These are phyloP conservation scores for Brachypalpus laphriformis DNA, from an alignment of 2,888 invertebrate species.

Conservation along the genomic window DNA sequence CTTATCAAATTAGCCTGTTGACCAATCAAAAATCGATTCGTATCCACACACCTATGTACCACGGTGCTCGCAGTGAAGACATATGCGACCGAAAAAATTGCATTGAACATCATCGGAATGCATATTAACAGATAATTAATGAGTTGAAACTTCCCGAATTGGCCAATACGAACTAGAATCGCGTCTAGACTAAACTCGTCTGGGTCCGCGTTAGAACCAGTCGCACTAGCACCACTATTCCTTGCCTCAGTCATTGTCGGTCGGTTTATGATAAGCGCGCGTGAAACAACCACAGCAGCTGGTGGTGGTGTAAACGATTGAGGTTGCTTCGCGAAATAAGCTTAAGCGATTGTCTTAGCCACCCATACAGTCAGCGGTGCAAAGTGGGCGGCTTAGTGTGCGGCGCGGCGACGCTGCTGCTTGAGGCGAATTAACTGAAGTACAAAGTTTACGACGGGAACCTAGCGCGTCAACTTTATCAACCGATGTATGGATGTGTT, in stretches of 20 bases:
- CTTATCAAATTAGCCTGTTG: not conserved
- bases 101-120: constrained; percentile 86
- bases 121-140: constrained; percentile 85
- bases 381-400: not conserved
- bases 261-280: constrained; percentile 12
- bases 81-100: constrained; percentile 87
- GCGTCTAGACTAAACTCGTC: constrained; percentile 79
- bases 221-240: constrained; percentile 34
- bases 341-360: constrained; percentile 10
- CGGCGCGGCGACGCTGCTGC: not conserved
- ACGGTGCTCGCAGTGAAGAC: constrained; percentile 88
- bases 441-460: constrained; percentile 24
- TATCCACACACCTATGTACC: constrained; percentile 86
- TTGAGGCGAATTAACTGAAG: constrained; percentile 4
- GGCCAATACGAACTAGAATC: constrained; percentile 83
- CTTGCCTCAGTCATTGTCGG: constrained; percentile 45
- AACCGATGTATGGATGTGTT: constrained; percentile 5
- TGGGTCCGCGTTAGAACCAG: constrained; percentile 20
- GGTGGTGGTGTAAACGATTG: constrained; percentile 44
- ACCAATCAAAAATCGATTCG: constrained; percentile 40
- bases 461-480: not conserved
- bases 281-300: constrained; percentile 11
- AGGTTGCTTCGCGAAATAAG: constrained; percentile 44
- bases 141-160: constrained; percentile 87
- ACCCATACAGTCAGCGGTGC: not conserved